Base-by-base conservation (phyloP, 1,140 invertebrate genomes). In the Zaprionus camerounensis region DNA sequence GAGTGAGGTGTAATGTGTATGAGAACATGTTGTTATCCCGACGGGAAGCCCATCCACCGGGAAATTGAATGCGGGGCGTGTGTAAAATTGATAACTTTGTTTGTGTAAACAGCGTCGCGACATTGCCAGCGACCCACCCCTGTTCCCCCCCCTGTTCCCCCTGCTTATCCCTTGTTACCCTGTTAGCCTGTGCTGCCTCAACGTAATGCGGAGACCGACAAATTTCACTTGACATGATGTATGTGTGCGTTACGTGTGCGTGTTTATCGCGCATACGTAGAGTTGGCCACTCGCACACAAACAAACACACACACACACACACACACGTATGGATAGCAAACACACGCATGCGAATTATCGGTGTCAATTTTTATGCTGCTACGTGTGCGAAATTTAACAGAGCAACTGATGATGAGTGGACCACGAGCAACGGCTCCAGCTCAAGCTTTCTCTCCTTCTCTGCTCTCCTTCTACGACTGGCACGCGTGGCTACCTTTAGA, bases 21-120 rank as follows among this genome's bases (percentile, higher is more conserved):
- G 65, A 74, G 51, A 71, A 71, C 68, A 76, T 65, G 68, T 65
- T 76, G 73, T 76, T 76, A 76, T 76, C 74, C 70, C 70, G 49
- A 57, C 49, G 57, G 74, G 74, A 28, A 38, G 70, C 58, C 46
- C 74, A 73, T 77, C 70, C 74, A 73, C 57, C 12, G 71, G 31
- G 59, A 67, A 62, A 59, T 64, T 71, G 55, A 68, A 68, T 75
- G 61, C 51, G 53, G 36, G 71, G 63, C 81, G 81, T 90, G 85
- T 85, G 85, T 88, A 90, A 90, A 88, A 85, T 88, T 88, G 85
- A 88, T 88, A 90, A 90, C 85, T 88, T 88, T 88, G 85, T 88
- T 88, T 88, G 85, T 88, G 85, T 88, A 87, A 87, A 87, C 85
- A 87, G 84, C 84, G 84, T 78, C 81, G 85, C 85, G 85, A 84